phyloP scores from a whole-genome alignment of 2,797 vertebrate species.

The Percopsis omiscomaycus region DNA sequence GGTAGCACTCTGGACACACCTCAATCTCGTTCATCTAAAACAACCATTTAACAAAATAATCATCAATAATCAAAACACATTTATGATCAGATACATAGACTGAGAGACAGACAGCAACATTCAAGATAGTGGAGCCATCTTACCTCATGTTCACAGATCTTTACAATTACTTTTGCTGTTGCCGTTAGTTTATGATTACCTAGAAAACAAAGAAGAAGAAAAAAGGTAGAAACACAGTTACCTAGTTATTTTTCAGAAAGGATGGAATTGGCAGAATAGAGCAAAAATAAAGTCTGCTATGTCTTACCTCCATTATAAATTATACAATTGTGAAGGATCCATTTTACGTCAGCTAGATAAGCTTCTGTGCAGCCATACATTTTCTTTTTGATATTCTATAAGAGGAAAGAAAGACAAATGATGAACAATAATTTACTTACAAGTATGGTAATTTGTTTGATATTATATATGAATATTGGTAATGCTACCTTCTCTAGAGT shows the following conservation, averaged over 20 bases:
- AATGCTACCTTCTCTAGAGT: conserved; percentile 93
- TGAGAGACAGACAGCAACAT: background rate
- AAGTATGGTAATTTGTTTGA: background rate
- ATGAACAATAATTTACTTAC: conserved; percentile 6
- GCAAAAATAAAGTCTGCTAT: background rate
- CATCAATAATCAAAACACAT: background rate
- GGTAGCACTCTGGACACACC: conserved; percentile 98
- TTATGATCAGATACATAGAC: background rate
- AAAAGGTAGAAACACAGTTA: background rate
- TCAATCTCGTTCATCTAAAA: conserved; percentile 98
- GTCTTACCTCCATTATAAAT: conserved; percentile 96
- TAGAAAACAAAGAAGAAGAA: conserved; percentile 64
- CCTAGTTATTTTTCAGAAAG: background rate
- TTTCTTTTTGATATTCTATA: conserved; percentile 97
- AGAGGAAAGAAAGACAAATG: conserved; percentile 23
- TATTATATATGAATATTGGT: background rate
- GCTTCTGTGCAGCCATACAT: conserved; percentile 99
- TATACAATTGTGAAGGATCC: conserved; percentile 99
- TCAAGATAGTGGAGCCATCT: conserved; percentile 22
- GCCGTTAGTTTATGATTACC: conserved; percentile 98
- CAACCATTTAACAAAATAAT: conserved; percentile 28
- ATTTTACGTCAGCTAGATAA: conserved; percentile 97
- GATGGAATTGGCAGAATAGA: background rate
- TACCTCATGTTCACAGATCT: conserved; percentile 99
- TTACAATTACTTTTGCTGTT: conserved; percentile 97